A percentile compares a stretch with the other conserved stretches of the same genome.
phyloP scores from a whole-genome alignment of 1,140 invertebrate species.

The Trichomalopsis sarcophagae region DNA sequence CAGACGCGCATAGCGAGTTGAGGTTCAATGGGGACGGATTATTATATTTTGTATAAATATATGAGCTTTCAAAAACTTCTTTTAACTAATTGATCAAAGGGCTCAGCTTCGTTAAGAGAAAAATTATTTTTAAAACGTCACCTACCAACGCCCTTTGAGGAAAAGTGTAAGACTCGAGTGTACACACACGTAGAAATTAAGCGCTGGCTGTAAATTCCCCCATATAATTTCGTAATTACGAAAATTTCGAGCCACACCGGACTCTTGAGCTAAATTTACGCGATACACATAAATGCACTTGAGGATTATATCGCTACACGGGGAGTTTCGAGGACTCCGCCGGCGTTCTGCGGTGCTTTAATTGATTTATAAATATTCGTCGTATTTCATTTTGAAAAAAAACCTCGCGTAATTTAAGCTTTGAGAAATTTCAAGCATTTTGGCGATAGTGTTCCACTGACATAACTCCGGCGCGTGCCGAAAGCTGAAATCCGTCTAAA shows the following conservation, averaged over 20 bases:
- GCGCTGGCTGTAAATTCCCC: slow-evolving; percentile 5
- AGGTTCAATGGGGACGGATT: too few species aligned
- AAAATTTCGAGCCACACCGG: background rate
- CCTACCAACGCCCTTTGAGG: too few species aligned
- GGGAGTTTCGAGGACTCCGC: background rate
- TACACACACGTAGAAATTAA: background rate
- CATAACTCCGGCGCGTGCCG: background rate
- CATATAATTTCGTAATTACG: slow-evolving; percentile 28
- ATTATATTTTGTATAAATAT: too few species aligned
- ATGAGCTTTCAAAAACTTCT: too few species aligned
- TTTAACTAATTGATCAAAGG: too few species aligned
- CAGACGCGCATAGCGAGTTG: too few species aligned
- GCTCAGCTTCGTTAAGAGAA: too few species aligned
- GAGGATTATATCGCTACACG: background rate
- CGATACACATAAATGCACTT: background rate
- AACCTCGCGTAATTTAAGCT: background rate
- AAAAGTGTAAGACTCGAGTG: background rate
- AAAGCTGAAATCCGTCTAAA: background rate
- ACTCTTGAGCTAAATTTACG: slow-evolving; percentile 1
- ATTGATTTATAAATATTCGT: too few species aligned
- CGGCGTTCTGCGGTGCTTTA: too few species aligned
- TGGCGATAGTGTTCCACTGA: background rate
- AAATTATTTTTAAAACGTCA: too few species aligned
- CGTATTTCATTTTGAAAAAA: too few species aligned
- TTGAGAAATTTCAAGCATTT: background rate